phyloP scores from a whole-genome alignment of 1,140 invertebrate genomes.

The Akabosia matsudoensis region DNA sequence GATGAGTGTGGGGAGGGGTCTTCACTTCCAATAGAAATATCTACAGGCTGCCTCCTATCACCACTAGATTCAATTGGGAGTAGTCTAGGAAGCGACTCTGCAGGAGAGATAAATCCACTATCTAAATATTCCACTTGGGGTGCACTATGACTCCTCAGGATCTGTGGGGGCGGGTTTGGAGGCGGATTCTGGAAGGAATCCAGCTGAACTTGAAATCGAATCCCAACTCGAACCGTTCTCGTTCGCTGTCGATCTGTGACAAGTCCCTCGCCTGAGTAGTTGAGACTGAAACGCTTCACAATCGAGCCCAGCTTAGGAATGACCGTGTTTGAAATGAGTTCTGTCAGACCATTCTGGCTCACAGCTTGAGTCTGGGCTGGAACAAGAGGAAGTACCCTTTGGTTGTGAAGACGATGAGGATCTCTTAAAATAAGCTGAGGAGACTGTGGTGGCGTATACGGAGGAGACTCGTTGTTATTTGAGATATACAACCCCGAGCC shows the following conservation, averaged over 20 bases:
- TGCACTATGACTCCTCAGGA: background rate
- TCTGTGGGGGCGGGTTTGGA: background rate
- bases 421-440: background rate
- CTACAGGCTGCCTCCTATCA: background rate
- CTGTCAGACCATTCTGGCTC: background rate
- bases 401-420: background rate
- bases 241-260: conserved; percentile 32
- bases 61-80: background rate
- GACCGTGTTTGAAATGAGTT: background rate
- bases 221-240: conserved; percentile 34
- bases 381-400: too few species aligned
- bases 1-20: background rate
- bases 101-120: conserved; percentile 6
- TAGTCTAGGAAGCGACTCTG: background rate
- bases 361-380: background rate
- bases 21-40: background rate
- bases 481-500: too few species aligned
- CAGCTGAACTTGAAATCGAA: conserved; percentile 39
- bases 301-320: conserved; percentile 31
- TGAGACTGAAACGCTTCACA: conserved; percentile 36
- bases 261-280: conserved; percentile 33
- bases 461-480: too few species aligned
- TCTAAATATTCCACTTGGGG: conserved; percentile 4
- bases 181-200: conserved; percentile 31
- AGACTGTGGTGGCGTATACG: background rate